Conservation (phyloP, 2,888 invertebrate genomes). For the Alviniconcha strummeri region DNA sequence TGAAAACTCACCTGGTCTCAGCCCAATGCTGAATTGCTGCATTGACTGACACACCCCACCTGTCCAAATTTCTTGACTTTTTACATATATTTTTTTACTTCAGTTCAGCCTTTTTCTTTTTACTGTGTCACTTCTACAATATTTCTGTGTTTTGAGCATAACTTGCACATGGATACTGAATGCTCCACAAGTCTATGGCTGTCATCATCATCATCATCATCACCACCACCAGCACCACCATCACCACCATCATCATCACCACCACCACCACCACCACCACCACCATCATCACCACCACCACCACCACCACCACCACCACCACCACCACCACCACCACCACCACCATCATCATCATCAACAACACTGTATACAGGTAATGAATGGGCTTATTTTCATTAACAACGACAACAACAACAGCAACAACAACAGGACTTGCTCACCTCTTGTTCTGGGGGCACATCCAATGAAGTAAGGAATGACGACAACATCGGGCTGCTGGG, state of each 20-base stretch:
- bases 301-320: not conserved
- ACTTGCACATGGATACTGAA: too few species aligned
- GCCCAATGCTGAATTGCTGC: too few species aligned
- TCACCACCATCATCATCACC: not conserved
- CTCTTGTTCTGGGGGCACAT: conserved; percentile 56
- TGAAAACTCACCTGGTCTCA: too few species aligned
- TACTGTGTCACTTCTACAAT: too few species aligned
- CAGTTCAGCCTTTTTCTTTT: too few species aligned
- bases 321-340: not conserved
- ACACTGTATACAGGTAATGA: too few species aligned
- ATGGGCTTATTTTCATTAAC: not conserved
- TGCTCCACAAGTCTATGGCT: too few species aligned
- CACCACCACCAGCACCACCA: not conserved
- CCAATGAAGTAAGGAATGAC: conserved; percentile 65
- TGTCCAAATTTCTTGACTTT: not conserved
- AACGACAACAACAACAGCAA: not conserved
- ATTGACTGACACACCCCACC: too few species aligned
- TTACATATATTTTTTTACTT: not conserved
- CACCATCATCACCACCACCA: not conserved
- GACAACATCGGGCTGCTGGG: conserved; percentile 38
- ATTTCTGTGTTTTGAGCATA: too few species aligned
- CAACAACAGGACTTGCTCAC: conserved; percentile 34
- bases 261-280: not conserved
- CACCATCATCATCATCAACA: not conserved
- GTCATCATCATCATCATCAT: not conserved